A percentile compares a stretch with the other conserved stretches of the same genome.
Conservation (phyloP, 92 coral and sea anemone species). For the Phenganax marumi region DNA sequence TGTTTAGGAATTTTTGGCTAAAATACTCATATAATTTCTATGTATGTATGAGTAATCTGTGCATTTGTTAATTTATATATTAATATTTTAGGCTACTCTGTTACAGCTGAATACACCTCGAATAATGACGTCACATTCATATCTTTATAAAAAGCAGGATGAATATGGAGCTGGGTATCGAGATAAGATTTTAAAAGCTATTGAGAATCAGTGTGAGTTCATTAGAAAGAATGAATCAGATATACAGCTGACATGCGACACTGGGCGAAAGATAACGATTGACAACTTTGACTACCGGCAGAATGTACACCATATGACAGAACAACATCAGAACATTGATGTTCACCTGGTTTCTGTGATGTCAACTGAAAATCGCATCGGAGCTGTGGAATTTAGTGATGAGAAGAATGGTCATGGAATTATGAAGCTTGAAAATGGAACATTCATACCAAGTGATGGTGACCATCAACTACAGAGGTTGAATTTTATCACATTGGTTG, state of each 20-base stretch:
- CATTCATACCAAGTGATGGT: constrained; percentile 47
- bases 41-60: neutral
- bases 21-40: neutral
- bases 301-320: constrained; percentile 59
- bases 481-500: constrained; percentile 59
- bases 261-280: constrained; percentile 30
- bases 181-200: constrained; percentile 56
- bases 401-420: constrained; percentile 52
- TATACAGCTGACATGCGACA: constrained; percentile 19
- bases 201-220: constrained; percentile 54
- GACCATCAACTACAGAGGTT: constrained; percentile 45
- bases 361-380: constrained; percentile 62
- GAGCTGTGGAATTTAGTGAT: constrained; percentile 48
- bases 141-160: constrained; percentile 69
- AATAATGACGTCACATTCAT: constrained; percentile 64
- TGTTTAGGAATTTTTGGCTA: neutral
- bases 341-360: constrained; percentile 60
- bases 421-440: constrained; percentile 63
- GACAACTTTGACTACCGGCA: constrained; percentile 40
- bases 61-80: neutral
- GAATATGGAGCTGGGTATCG: constrained; percentile 66
- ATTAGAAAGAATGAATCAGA: constrained; percentile 33
- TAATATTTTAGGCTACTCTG: constrained; percentile 54
- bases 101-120: constrained; percentile 57
- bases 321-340: constrained; percentile 58